Evolutionary conservation across 1,140 invertebrate genomes (phyloP), one percentile per base, ranked within the genome.

Genomic region (Conus ventricosus): DNA sequence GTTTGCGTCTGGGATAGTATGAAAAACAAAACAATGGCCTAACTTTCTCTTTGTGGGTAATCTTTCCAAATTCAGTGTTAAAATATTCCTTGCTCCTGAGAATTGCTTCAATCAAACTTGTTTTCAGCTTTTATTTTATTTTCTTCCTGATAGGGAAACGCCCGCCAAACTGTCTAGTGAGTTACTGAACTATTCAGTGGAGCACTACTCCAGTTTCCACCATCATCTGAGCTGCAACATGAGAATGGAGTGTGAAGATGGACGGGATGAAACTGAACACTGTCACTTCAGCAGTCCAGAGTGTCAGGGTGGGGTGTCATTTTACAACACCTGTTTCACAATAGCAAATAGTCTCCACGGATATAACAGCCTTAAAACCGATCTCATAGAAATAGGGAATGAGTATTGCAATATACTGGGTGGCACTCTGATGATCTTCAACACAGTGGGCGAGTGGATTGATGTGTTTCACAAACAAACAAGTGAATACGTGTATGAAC

Each of bases 221-320:
- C 54, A 60, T 0, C 83, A 84, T 25, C 83, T 84, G 54, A 23
- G 60, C 25, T 84, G 83, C 27, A 84, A 84, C 83, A 39, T 84
- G 83, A 53, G 54, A 55, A 8, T 39, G n/a, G 83, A 84, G 83
- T 84, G 83, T 39, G 4, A 84, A 13, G 83, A 53, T 11, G 83
- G 53, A 27, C 54, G 54, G 83, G 83, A 84, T 13, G 83, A 84
- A 63, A 55, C 39, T 23, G 17, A 51, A 4, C 83, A 63, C 83
- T 84, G 83, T 84, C 83, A 55, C 83, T 84, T 60, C 83, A 84
- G 83, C 83, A 84, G 55, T 27, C 13, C 83, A 7, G 13, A 39
- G 17, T 84, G 83, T 63, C 13, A 57, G 39, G 83, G 83, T 25
- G 15, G 13, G 20, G 55, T 84, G 15, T 17, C 83, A 1, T 76